Conservation (phyloP, 1,140 invertebrate species). For the Lucilia sericata region DNA sequence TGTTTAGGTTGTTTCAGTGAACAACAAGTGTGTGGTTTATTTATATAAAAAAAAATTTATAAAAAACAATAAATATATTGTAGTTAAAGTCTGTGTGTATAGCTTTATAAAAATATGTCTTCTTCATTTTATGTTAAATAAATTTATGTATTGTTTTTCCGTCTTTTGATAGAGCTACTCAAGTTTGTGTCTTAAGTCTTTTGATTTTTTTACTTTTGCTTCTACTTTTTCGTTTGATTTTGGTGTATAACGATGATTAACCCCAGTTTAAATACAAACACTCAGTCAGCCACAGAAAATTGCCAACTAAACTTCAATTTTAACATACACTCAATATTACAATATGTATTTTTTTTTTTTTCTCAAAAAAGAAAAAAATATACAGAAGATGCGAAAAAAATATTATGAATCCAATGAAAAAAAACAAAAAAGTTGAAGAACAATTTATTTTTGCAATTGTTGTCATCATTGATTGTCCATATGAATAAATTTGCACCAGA, state of each 20-base stretch:
- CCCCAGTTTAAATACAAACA: slow-evolving; percentile 44
- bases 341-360: neutral
- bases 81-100: neutral
- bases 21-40: neutral
- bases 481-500: slow-evolving; percentile 66
- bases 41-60: neutral
- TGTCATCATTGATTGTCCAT: slow-evolving; percentile 67
- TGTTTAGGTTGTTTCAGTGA: neutral
- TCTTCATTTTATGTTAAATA: slow-evolving; percentile 42
- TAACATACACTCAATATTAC: neutral
- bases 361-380: neutral
- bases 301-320: neutral
- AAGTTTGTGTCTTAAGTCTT: neutral
- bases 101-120: slow-evolving; percentile 25
- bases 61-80: neutral
- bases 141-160: slow-evolving; percentile 42
- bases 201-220: neutral
- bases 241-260: slow-evolving; percentile 34
- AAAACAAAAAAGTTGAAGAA: slow-evolving; percentile 16
- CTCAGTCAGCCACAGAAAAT: neutral
- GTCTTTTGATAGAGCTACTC: slow-evolving; percentile 13
- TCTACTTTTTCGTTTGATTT: neutral
- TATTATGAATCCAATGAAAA: neutral
- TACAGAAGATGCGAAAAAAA: no score
- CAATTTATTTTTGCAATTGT: slow-evolving; percentile 63